A percentile compares a stretch with the other conserved stretches of the same genome.
phyloP scores from a whole-genome alignment of 2,888 invertebrate species.

The Nemurella pictetii region DNA sequence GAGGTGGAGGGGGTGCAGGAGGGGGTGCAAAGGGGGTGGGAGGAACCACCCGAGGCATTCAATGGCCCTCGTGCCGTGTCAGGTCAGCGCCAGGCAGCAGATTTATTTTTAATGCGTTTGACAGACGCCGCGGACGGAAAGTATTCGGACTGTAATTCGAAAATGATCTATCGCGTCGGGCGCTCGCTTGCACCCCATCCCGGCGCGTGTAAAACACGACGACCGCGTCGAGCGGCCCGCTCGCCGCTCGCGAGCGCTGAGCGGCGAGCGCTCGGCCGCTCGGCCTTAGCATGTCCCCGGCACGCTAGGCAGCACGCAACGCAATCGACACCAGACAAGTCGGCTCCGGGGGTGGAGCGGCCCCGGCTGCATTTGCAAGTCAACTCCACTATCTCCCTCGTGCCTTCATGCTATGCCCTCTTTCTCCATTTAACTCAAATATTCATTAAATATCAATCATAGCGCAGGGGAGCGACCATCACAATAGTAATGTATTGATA shows the following conservation, averaged over 20 bases:
- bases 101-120: slow-evolving; percentile 21
- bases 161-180: slow-evolving; percentile 36
- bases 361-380: slow-evolving; percentile 1
- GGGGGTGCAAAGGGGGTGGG: neutral
- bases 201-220: no score
- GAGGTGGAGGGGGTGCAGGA: neutral
- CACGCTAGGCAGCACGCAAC: slow-evolving; percentile 21
- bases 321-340: slow-evolving; percentile 29
- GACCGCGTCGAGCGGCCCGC: no score
- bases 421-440: neutral
- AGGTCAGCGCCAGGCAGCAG: slow-evolving; percentile 1
- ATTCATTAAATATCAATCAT: neutral
- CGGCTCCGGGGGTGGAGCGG: slow-evolving; percentile 16
- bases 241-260: no score
- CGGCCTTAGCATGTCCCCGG: neutral
- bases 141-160: slow-evolving; percentile 33
- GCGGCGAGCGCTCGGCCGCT: neutral
- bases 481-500: neutral
- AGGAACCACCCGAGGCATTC: neutral
- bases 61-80: neutral
- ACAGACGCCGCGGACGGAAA: neutral
- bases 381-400: neutral
- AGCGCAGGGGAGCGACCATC: neutral
- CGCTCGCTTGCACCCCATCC: no score
- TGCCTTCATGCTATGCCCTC: neutral